Evolutionary conservation across 2,113 vertebrate genomes (phyloP).

Genomic region (Marmota flaviventris): DNA sequence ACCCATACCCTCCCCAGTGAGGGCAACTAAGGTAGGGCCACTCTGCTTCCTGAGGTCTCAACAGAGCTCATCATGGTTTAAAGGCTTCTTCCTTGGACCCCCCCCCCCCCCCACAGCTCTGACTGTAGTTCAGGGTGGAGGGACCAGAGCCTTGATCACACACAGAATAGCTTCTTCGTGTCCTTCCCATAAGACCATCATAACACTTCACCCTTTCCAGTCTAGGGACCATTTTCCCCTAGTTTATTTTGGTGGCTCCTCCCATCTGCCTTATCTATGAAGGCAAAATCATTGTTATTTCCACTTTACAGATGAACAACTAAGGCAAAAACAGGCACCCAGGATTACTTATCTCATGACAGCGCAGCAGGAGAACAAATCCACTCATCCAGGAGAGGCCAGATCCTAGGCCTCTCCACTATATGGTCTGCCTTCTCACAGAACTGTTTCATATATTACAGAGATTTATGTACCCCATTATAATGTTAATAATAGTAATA

Average conservation of each 20-base stretch:
- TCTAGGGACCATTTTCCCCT: not conserved
- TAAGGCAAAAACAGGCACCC: not conserved
- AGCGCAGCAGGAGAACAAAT: not conserved
- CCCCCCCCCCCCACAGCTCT: not conserved
- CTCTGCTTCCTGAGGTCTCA: not conserved
- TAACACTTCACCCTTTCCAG: not conserved
- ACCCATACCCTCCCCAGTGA: not conserved
- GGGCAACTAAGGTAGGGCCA: not conserved
- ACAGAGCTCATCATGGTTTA: not conserved
- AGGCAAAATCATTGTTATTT: not conserved
- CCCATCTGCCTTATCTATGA: not conserved
- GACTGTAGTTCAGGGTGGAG: not conserved
- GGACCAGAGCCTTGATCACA: not conserved
- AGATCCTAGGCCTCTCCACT: not conserved
- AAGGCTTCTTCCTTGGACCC: not conserved
- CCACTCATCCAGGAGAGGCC: not conserved
- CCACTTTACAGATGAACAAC: slow-evolving; percentile 7
- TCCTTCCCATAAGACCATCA: not conserved
- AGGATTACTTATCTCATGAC: not conserved
- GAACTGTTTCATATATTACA: not conserved
- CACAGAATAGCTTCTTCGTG: not conserved
- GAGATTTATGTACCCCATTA: not conserved
- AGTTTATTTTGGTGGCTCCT: not conserved
- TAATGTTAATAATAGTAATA: not conserved
- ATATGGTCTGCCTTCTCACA: not conserved